Base-by-base conservation (phyloP, 2,113 vertebrate genomes). In the Sturnus vulgaris region DNA sequence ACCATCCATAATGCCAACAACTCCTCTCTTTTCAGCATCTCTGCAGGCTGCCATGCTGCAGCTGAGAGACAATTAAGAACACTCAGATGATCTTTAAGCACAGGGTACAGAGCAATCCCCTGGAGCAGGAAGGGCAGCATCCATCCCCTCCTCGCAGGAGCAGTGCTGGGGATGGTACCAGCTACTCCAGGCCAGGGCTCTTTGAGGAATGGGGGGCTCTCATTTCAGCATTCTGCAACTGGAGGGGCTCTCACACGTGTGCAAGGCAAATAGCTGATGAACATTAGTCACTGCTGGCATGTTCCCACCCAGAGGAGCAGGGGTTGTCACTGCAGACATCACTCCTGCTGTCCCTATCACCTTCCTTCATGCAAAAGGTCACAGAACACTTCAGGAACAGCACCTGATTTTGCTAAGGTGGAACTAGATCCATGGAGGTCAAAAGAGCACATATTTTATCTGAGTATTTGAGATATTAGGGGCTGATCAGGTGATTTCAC, bases 211-310 rank as follows among this genome's bases (percentile, higher is more conserved):
- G 12, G 12, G 10, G 11, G 3, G 28, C n/a, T 28, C 42, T 63
- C 77, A 49, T n/a, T 31, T 21, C 69, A 69, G 37, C 61, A 15
- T 12, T n/a, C 79, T 64, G 39, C 22, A 64, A 20, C 15, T 0
- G 11, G 21, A 9, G 44, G 30, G 35, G 30, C 35, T 82, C 28
- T 42, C 23, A 5, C 17, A 11, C 0, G 0, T 7, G 39, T 2
- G 5, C 44, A 66, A 61, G 13, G 39, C 14, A n/a, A 70, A 5
- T 1, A 64, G 44, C 0, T 1, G 7, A 30, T 0, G 31, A 50
- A 24, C 1, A 1, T 4, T 0, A 10, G 20, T 14, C 71, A 35
- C 39, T 25, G 53, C 52, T 47, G 11, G 22, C 2, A 8, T 3
- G 37, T 9, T 59, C 78, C n/a, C 68, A 64, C 49, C 49, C 21